A percentile compares a stretch with the other conserved stretches of the same genome.
Conservation (phyloP, 2,888 invertebrate species). For the Ophion slaviceki region DNA sequence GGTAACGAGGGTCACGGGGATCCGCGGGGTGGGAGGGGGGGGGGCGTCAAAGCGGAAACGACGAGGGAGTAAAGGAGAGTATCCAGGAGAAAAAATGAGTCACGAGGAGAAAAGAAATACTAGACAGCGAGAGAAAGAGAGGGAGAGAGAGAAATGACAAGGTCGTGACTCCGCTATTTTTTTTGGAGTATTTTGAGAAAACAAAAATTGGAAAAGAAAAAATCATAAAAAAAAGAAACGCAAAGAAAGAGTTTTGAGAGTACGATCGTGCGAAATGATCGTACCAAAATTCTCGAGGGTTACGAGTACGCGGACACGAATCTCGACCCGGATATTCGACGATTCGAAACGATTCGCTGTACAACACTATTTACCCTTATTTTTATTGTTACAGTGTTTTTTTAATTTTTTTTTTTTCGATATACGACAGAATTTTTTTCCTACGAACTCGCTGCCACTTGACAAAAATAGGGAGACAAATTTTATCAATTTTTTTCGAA, state of each 20-base stretch:
- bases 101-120: constrained; percentile 57
- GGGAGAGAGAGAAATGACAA: constrained; percentile 61
- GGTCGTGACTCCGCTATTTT: constrained; percentile 59
- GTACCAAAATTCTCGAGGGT: constrained; percentile 37
- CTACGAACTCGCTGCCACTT: constrained; percentile 15
- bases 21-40: not conserved
- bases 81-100: constrained; percentile 38
- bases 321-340: constrained; percentile 30
- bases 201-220: constrained; percentile 28
- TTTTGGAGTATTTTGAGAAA: constrained; percentile 53
- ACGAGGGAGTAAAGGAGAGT: constrained; percentile 48
- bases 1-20: not conserved
- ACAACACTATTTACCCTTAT: not conserved
- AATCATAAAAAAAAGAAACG: constrained; percentile 9
- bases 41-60: constrained; percentile 46
- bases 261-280: constrained; percentile 39
- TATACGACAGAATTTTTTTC: not conserved
- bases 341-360: constrained; percentile 54
- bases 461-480: not conserved
- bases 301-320: not conserved
- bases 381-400: not conserved
- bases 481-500: too few relatives aligned
- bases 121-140: constrained; percentile 44
- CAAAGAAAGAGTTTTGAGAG: constrained; percentile 4
- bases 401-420: not conserved